A percentile compares a stretch with the other conserved stretches of the same genome.
Evolutionary conservation across 2,797 vertebrate species (phyloP).

Genomic region (Euphonia xanthogaster): DNA sequence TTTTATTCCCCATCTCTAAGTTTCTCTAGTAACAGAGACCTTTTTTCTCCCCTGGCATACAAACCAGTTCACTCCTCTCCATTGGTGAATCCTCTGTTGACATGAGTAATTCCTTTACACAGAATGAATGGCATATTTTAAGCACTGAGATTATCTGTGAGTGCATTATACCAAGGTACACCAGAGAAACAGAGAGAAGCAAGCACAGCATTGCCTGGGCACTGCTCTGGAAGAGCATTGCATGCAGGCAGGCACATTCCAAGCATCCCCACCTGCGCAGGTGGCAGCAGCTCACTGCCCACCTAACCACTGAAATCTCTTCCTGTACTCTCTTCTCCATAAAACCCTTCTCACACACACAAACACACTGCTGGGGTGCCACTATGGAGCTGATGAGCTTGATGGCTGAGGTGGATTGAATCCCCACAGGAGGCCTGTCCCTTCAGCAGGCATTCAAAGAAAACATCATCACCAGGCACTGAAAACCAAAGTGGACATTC

Average conservation of each 20-base stretch:
- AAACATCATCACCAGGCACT: not conserved
- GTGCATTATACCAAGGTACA: not conserved
- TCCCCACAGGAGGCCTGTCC: not conserved
- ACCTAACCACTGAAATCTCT: not conserved
- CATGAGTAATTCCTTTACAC: not conserved
- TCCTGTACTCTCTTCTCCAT: not conserved
- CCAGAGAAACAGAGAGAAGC: not conserved
- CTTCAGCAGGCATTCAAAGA: not conserved
- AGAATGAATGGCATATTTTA: not conserved
- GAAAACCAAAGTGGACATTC: not conserved
- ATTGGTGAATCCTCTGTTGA: not conserved
- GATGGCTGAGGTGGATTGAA: not conserved
- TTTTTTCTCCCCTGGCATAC: not conserved
- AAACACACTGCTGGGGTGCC: not conserved
- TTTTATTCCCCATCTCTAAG: not conserved
- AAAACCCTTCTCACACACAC: not conserved
- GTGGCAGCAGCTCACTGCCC: not conserved
- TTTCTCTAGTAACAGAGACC: not conserved
- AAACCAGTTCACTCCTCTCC: not conserved
- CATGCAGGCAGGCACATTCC: not conserved
- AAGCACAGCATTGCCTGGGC: not conserved
- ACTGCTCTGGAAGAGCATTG: accelerated
- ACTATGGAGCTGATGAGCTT: not conserved
- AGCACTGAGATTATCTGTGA: not conserved
- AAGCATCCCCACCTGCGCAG: not conserved